Conservation (phyloP, 1,140 invertebrate species). For the Drosophila varians region DNA sequence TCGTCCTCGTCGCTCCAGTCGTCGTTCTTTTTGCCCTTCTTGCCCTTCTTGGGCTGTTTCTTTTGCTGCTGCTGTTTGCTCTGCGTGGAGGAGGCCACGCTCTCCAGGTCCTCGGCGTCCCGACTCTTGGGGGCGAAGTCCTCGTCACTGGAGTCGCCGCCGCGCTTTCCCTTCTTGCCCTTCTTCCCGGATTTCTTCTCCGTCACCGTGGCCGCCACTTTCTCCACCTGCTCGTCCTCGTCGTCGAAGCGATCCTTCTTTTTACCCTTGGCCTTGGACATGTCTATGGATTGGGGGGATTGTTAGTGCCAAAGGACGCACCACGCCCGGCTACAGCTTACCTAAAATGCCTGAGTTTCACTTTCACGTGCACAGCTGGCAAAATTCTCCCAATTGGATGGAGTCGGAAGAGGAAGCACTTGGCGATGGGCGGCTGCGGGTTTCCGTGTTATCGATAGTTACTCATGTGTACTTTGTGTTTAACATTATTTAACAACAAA, state of each 20-base stretch:
- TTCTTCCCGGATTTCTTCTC: constrained; percentile 51
- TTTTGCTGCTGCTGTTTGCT: constrained; percentile 85
- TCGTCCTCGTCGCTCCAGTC: constrained; percentile 82
- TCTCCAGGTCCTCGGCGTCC: constrained; percentile 84
- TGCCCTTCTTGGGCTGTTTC: constrained; percentile 63
- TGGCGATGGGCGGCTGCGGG: background rate
- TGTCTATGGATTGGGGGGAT: constrained; percentile 16
- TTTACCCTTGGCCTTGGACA: constrained; percentile 86
- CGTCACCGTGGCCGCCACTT: constrained; percentile 61
- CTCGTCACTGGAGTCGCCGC: constrained; percentile 71
- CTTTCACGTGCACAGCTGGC: constrained; percentile 76
- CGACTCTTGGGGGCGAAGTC: constrained; percentile 45
- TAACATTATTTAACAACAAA: background rate
- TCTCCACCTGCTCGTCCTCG: constrained; percentile 84
- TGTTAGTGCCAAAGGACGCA: background rate
- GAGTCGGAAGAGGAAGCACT: background rate
- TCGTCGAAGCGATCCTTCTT: constrained; percentile 87
- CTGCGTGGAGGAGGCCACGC: constrained; percentile 84
- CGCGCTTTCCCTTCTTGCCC: constrained; percentile 76
- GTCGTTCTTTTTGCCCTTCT: constrained; percentile 74
- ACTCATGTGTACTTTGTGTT: background rate
- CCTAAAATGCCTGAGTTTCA: constrained; percentile 5
- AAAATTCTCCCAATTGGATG: constrained; percentile 1
- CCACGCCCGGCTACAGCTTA: background rate
- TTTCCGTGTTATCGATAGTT: constrained; percentile 6